These are phyloP conservation scores for Cygnus olor DNA, from an alignment of 2,797 vertebrate species.

Conservation along the genomic window DNA sequence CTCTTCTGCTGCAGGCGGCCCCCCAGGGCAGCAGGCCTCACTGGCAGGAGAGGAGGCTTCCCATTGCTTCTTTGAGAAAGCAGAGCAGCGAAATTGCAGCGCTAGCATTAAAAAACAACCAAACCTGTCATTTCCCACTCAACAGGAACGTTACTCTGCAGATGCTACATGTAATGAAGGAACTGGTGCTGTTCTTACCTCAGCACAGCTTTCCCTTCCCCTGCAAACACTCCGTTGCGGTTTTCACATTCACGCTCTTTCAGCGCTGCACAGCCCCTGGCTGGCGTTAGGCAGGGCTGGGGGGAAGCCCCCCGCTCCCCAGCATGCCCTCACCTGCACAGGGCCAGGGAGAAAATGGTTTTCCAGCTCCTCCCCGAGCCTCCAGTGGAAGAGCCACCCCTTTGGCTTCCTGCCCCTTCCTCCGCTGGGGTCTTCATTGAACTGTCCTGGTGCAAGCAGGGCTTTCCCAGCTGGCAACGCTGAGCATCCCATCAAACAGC, in stretches of 20 bases:
- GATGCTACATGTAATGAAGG: background rate
- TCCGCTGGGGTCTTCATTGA: background rate
- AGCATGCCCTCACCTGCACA: background rate
- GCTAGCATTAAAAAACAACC: background rate
- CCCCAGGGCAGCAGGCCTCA: background rate
- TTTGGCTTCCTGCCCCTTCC: accelerated
- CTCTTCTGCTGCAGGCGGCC: background rate
- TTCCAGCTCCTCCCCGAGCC: background rate
- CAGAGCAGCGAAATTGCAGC: background rate
- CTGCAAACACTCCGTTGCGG: background rate
- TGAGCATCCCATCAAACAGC: no score
- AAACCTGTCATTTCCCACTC: background rate
- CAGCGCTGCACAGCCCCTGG: background rate
- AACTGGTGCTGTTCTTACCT: background rate
- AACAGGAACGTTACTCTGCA: accelerated
- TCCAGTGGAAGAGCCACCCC: background rate
- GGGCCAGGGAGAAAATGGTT: background rate
- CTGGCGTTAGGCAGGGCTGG: background rate
- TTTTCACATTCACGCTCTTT: background rate
- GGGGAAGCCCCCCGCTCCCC: no score
- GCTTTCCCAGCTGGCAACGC: no score
- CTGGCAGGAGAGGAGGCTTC: accelerated
- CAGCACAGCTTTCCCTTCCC: background rate
- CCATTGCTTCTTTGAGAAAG: background rate
- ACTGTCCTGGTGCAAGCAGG: background rate